Percentiles rank a stretch among this genome's conserved stretches.
Conservation (phyloP, 2,888 invertebrate genomes). For the Mesochorus sp. region DNA sequence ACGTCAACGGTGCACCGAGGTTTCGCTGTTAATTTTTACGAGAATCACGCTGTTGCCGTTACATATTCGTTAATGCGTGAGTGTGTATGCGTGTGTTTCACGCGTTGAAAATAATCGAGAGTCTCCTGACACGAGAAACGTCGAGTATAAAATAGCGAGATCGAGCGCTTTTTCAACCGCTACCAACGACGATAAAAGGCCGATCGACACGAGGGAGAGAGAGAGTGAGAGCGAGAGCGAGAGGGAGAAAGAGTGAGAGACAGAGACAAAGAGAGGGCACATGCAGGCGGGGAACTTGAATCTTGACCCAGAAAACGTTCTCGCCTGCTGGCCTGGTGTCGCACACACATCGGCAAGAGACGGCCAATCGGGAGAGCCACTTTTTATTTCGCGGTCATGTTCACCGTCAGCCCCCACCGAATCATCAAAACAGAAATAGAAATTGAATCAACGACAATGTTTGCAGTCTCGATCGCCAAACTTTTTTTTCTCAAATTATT, state of each 20-base stretch:
- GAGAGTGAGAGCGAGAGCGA: conserved; percentile 2
- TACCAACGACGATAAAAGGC: conserved; percentile 21
- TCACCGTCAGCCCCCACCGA: conserved; percentile 65
- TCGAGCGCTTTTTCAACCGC: conserved; percentile 37
- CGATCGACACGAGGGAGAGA: conserved; percentile 8
- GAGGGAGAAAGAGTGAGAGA: conserved; percentile 11
- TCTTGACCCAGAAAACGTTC: conserved; percentile 78
- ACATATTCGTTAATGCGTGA: not conserved
- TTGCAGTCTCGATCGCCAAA: too few species aligned
- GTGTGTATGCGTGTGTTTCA: not conserved
- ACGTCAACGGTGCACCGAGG: too few species aligned
- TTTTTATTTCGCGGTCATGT: conserved; percentile 77
- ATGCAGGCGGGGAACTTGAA: conserved; percentile 76
- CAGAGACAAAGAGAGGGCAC: conserved; percentile 2
- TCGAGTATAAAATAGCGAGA: conserved; percentile 19
- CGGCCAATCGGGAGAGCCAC: conserved; percentile 73
- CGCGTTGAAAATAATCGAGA: conserved; percentile 16
- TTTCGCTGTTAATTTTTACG: too few species aligned
- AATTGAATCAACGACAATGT: conserved; percentile 37
- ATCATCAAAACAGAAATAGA: conserved; percentile 45
- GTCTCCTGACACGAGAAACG: not conserved
- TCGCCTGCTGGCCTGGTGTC: conserved; percentile 68
- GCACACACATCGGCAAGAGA: conserved; percentile 61
- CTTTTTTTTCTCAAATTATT: too few species aligned
- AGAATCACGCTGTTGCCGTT: not conserved